phyloP scores from a whole-genome alignment of 2,888 invertebrate genomes.

The Pseudococcus longispinus region DNA sequence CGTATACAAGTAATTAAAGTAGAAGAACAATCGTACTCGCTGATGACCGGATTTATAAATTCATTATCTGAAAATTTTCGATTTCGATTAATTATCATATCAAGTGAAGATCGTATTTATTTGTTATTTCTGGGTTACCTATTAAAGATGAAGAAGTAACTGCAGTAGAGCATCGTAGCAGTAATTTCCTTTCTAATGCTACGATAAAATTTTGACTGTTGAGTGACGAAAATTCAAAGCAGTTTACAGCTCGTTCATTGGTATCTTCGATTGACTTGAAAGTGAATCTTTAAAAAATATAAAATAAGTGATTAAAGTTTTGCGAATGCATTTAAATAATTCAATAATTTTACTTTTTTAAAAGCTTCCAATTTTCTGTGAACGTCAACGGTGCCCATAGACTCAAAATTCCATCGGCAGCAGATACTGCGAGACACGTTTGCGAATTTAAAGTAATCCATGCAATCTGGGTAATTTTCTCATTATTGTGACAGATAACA shows the following conservation, averaged over 20 bases:
- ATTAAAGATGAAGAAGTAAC: slow-evolving; percentile 10
- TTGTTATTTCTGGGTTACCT: not conserved
- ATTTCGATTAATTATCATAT: not conserved
- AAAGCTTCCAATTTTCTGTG: slow-evolving; percentile 29
- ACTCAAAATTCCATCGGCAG: not conserved
- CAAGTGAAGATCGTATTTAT: not conserved
- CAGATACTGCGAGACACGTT: slow-evolving; percentile 3
- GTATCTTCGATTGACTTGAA: slow-evolving; percentile 17
- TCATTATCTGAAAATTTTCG: slow-evolving; percentile 42
- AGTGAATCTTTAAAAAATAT: slow-evolving; percentile 5
- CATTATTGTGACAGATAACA: not conserved
- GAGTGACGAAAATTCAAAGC: slow-evolving; percentile 46
- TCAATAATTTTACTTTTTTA: slow-evolving; percentile 22
- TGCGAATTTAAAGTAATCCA: slow-evolving; percentile 35
- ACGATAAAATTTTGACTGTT: slow-evolving; percentile 47
- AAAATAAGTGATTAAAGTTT: not conserved
- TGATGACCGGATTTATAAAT: slow-evolving; percentile 26
- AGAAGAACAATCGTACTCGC: slow-evolving; percentile 22
- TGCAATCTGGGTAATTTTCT: slow-evolving; percentile 27
- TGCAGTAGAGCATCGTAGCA: slow-evolving; percentile 35
- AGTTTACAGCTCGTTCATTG: slow-evolving; percentile 17
- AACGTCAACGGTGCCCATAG: not conserved
- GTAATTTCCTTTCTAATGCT: slow-evolving; percentile 46
- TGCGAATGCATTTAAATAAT: not conserved
- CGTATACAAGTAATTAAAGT: slow-evolving; percentile 7